Evolutionary conservation across 2,888 invertebrate genomes (phyloP).

Genomic region (Eupithecia tripunctaria): DNA sequence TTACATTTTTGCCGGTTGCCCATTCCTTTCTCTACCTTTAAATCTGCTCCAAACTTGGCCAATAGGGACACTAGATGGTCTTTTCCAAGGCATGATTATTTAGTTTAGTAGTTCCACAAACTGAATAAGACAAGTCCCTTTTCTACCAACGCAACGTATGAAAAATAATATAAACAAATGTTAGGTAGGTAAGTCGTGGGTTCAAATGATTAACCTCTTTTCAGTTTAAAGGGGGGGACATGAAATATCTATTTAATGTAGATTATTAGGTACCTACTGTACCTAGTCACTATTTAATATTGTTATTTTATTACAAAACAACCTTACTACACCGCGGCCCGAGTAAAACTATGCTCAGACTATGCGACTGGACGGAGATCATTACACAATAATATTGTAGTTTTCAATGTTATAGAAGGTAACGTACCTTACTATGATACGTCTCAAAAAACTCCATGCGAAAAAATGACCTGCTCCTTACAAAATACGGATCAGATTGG

Average conservation of each 20-base stretch:
- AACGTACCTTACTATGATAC: constrained; percentile 4
- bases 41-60: constrained; percentile 77
- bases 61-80: constrained; percentile 66
- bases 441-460: background rate
- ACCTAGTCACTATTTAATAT: background rate
- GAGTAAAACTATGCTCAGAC: constrained; percentile 21
- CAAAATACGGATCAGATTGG: constrained; percentile 12
- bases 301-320: constrained; percentile 1
- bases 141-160: too few relatives aligned
- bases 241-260: too few relatives aligned
- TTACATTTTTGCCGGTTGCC: constrained; percentile 61
- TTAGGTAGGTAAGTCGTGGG: background rate
- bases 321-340: background rate
- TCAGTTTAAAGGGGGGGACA: background rate
- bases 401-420: background rate
- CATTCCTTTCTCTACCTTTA: constrained; percentile 63
- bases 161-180: background rate
- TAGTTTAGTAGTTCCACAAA: background rate
- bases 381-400: background rate
- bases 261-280: background rate
- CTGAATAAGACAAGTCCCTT: background rate
- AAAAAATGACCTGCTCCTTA: constrained; percentile 10
- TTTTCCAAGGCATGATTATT: constrained; percentile 64
- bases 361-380: constrained; percentile 11
- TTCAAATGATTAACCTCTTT: too few relatives aligned